phyloP scores from a whole-genome alignment of 2,113 vertebrate species.

The Anoplopoma fimbria region DNA sequence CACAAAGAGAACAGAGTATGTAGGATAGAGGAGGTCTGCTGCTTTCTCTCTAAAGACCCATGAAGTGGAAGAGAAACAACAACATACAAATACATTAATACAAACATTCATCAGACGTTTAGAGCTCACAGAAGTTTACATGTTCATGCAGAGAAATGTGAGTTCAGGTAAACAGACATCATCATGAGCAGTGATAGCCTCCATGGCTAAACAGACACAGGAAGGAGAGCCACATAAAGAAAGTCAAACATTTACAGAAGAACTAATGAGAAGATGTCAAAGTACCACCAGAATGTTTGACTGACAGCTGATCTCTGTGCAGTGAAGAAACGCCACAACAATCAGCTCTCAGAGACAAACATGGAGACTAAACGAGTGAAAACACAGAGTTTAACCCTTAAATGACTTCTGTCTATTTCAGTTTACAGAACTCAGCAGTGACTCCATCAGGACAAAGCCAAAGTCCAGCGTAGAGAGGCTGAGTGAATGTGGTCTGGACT shows the following conservation, averaged over 20 bases:
- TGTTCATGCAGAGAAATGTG: not conserved
- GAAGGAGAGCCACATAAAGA: no score
- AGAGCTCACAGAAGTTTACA: not conserved
- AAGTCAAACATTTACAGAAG: no score
- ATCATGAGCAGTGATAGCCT: no score
- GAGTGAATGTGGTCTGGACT: slow-evolving; percentile 19
- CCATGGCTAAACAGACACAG: no score
- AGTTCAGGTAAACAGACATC: no score
- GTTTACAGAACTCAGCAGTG: not conserved
- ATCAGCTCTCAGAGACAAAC: not conserved
- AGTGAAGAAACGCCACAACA: not conserved
- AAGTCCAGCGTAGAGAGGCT: slow-evolving; percentile 1
- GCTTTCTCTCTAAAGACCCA: no score
- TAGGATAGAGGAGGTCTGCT: no score
- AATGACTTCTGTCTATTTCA: not conserved
- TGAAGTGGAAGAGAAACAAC: not conserved
- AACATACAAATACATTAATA: not conserved
- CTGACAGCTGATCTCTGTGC: no score
- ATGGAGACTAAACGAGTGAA: not conserved
- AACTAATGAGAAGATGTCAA: no score
- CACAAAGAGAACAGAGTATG: no score
- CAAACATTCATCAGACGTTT: not conserved
- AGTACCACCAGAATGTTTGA: no score
- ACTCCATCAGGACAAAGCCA: no score
- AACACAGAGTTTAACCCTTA: not conserved